Base-by-base conservation (phyloP, 2,888 invertebrate species). In the Eulithis prunata region DNA sequence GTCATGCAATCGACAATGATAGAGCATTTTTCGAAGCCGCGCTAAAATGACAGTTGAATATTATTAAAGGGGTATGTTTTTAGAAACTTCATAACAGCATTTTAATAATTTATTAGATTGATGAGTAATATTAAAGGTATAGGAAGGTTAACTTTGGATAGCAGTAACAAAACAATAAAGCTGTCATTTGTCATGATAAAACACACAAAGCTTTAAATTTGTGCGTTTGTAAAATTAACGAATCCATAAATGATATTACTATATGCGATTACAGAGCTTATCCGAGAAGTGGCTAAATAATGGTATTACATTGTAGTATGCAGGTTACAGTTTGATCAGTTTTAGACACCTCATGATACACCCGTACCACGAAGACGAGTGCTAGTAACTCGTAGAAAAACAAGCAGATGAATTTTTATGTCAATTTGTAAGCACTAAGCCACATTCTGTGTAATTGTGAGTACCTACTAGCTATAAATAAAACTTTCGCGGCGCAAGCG, bases 401-500 rank as follows among this genome's bases (percentile, higher is more conserved):
- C 10, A 8, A 41, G 41, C 41, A 41, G 41, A 41, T 41, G 10
- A 41, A 6, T 41, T 41, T 57, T 56, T 55, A 10, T 3, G 4
- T 12, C 10, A 56, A 55, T 62, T 13, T 14, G 41, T 36, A 14
- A 45, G 41, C 53, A 43, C 13, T 21, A 51, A 43, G 60, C 32
- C 11, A 21, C 51, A 66, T 58, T 54, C 56, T 77, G 77, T 74
- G 77, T 84, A 87, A 88, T 87, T 83, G 82, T 80, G 77, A 11
- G 36, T 14, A 71, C 75, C 75, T 80, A 81, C 74, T 46, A 59
- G 83, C 84, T 90, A 90, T 90, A 91, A 91, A 92, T 92, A 92
- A 91, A 90, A 89, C 84, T 87, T 89, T 87, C 86, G 79, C 88
- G 77, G 80, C 80, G 86, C 86, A 88, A 89, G 86, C 89, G 87